Evolutionary conservation across 1,140 invertebrate species (phyloP), one percentile per base, ranked within the genome.

Genomic region (Mizuhopecten yessoensis): DNA sequence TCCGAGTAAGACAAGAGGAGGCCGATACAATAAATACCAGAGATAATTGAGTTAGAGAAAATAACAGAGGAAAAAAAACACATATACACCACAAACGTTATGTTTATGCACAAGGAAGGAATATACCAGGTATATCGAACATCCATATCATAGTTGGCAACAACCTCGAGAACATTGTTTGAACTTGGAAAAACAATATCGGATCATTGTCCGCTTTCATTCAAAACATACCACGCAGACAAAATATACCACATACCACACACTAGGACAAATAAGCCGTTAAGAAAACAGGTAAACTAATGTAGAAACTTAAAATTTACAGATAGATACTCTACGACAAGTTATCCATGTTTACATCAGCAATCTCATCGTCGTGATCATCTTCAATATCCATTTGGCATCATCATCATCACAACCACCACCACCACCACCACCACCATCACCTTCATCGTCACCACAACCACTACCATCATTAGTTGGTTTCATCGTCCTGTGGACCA

Each of bases 221-320:
- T 75, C 57, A 75, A 75, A 75, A 75, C n/a, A 75, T 75, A 13
- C 57, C 57, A 75, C 57, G 29, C 57, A 49, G 20, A 75, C 57
- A 29, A 17, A n/a, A n/a, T n/a, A n/a, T n/a, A n/a, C n/a, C n/a
- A 75, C 3, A 75, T 20, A n/a, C n/a, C n/a, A 15, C 42, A 45
- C 42, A 45, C 36, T 13, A 39, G 17, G 17, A 10, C 42, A 45
- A 45, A 45, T 45, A 17, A 13, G 36, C 5, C 13, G 36, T 39
- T n/a, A n/a, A n/a, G n/a, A n/a, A n/a, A n/a, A n/a, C n/a, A n/a
- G n/a, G n/a, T n/a, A n/a, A n/a, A n/a, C n/a, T n/a, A n/a, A n/a
- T n/a, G n/a, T n/a, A n/a, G n/a, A n/a, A n/a, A n/a, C n/a, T n/a
- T n/a, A n/a, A n/a, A n/a, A n/a, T n/a, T n/a, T n/a, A n/a, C n/a